Evolutionary conservation across 2,888 invertebrate species (phyloP), one percentile per base, ranked within the genome.

Genomic region (Caenorhabditis plicata): DNA sequence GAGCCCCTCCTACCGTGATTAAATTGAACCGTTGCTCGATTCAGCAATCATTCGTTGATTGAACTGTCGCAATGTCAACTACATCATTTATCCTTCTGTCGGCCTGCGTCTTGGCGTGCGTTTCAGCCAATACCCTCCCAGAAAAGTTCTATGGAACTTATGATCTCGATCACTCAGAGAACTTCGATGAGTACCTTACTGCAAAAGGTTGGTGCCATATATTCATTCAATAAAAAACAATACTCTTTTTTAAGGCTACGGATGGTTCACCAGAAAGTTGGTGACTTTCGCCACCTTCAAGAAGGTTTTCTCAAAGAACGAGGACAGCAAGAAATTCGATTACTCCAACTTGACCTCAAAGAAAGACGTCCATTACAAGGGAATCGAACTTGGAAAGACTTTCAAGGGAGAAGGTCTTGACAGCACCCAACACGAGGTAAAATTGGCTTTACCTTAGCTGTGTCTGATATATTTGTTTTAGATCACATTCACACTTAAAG

Each of bases 351-450:
- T 69, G 50, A 77, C 76, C 15, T 68, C 75, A 13, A 78, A 78
- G 66, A 78, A 76, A 52, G 62, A 75, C 54, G 73, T 75, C 19
- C 67, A 72, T 49, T 78, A 77, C 75, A 69, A 65, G 42, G 57
- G 65, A 36, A 55, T 77, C 40, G 52, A 63, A 33, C 52, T 78
- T 38, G 75, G 69, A 42, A 66, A 74, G 47, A 41, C 73, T 20
- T 78, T 78, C 67, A 47, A 56, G 20, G 78, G 65, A 42, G 76
- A 75, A 42, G 78, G 76, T 51, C 60, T 78, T 39, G 78, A 78
- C 66, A 69, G 66, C 47, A 68, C 68, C 47, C 49, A 71, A 51
- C 78, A 77, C 61, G 67, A 70, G 65, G 78, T 77, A 36, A 35
- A 45, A 31, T 27, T 29, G 23, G n/a, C n/a, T n/a, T n/a, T n/a